Conservation (phyloP, 2,797 vertebrate species). For the Chelmon rostratus region DNA sequence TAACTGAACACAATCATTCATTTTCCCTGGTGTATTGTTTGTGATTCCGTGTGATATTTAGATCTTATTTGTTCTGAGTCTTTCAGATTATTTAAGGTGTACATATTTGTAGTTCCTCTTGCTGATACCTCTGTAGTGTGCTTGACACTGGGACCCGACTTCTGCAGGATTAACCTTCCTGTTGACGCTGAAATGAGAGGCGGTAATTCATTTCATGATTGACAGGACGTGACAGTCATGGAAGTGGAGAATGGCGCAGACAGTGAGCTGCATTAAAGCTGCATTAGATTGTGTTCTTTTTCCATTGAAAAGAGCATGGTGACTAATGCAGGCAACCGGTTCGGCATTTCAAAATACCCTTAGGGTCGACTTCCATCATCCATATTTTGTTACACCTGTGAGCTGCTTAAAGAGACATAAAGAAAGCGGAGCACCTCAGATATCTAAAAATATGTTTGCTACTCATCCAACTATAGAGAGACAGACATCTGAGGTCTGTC, state of each 20-base stretch:
- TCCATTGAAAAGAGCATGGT: slow-evolving; percentile 2
- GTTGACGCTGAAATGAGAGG: slow-evolving; percentile 18
- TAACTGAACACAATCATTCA: too few relatives aligned
- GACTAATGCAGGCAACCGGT: slow-evolving; percentile 22
- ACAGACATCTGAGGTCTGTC: slow-evolving; percentile 47
- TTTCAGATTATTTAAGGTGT: neutral
- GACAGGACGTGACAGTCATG: slow-evolving; percentile 5
- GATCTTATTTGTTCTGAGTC: neutral
- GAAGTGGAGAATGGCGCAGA: slow-evolving; percentile 28
- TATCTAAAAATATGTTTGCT: slow-evolving; percentile 63
- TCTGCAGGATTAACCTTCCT: slow-evolving; percentile 6
- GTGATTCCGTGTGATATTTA: neutral
- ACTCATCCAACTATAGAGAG: slow-evolving; percentile 40
- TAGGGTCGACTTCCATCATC: slow-evolving; percentile 36
- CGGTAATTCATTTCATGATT: slow-evolving; percentile 43
- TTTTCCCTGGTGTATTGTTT: too few relatives aligned
- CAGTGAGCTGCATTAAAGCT: slow-evolving; percentile 22
- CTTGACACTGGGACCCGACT: neutral
- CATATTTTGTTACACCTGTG: slow-evolving; percentile 51
- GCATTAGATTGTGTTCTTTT: neutral
- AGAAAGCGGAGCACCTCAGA: slow-evolving; percentile 28
- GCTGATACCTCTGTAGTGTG: neutral
- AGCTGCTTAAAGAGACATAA: slow-evolving; percentile 43
- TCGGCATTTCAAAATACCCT: slow-evolving; percentile 38
- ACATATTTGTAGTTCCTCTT: neutral